These are phyloP conservation scores for Bufotes viridis DNA, from an alignment of 2,797 vertebrate species.

Conservation along the genomic window DNA sequence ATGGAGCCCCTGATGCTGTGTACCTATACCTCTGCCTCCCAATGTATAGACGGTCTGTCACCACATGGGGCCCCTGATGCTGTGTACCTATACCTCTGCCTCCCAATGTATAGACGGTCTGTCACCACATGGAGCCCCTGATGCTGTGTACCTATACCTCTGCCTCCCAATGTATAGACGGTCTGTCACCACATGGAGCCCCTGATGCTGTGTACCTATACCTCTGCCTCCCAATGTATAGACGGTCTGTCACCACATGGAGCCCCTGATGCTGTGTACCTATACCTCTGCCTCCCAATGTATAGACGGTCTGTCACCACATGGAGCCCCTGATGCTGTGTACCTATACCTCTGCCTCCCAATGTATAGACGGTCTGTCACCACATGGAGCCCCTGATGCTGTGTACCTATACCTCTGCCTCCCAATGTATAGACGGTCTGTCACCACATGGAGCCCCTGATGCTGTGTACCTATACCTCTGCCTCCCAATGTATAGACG, in stretches of 20 bases:
- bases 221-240: background rate
- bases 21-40: too few species aligned
- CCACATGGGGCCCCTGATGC: background rate
- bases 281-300: background rate
- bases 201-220: background rate
- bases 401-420: too few species aligned
- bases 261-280: background rate
- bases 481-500: background rate
- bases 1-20: background rate
- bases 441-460: background rate
- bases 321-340: background rate
- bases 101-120: background rate
- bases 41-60: background rate
- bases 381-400: background rate
- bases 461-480: too few species aligned
- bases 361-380: background rate
- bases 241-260: background rate
- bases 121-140: background rate
- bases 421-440: background rate
- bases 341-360: too few species aligned
- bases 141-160: too few species aligned
- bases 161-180: background rate
- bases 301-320: background rate
- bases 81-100: too few species aligned
- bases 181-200: background rate